Evolutionary conservation across 2,113 vertebrate genomes (phyloP), one percentile per base, ranked within the genome.

Genomic region (Oryzias celebensis): DNA sequence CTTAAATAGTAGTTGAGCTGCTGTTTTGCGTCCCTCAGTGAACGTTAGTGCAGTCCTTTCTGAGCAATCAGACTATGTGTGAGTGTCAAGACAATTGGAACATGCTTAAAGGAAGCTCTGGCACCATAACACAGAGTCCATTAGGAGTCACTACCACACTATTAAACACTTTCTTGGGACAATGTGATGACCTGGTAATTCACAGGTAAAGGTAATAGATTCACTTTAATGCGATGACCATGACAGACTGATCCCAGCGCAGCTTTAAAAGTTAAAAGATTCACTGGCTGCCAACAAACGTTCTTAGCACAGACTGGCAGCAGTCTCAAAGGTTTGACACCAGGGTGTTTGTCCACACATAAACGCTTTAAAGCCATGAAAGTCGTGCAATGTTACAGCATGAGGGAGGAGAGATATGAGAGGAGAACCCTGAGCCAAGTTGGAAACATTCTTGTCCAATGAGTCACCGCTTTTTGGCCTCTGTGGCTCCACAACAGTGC

Each of bases 401-500:
- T 7, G 60, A 81, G 20, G 48, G 22, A 36, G 70, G 58, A 75
- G 62, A 68, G 65, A 71, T 68, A 63, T 0, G 3, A 36, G 57
- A 31, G 31, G 55, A 36, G 42, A 52, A 56, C 68, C 12, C 7
- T 18, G 5, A 72, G 72, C 60, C 74, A 68, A 73, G 61, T n/a
- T 68, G 58, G 72, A 77, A 74, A 63, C 69, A 81, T 85, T 87
- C 79, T 45, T 89, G 62, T 43, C 61, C 57, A 76, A 53, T 85
- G 84, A 88, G 59, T 89, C 84, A 80, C 59, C 71, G 54, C n/a
- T 49, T 61, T 71, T 73, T 53, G 43, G 70, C 53, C 67, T 68
- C 36, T 22, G 20, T 23, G 45, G 75, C 58, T 69, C 56, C 64
- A 67, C 49, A 78, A 58, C 66, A 10, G 44, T 26, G 52, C 53